Percentiles rank a stretch among this genome's conserved stretches.
phyloP scores from a whole-genome alignment of 2,113 vertebrate species.

The Turnix velox region DNA sequence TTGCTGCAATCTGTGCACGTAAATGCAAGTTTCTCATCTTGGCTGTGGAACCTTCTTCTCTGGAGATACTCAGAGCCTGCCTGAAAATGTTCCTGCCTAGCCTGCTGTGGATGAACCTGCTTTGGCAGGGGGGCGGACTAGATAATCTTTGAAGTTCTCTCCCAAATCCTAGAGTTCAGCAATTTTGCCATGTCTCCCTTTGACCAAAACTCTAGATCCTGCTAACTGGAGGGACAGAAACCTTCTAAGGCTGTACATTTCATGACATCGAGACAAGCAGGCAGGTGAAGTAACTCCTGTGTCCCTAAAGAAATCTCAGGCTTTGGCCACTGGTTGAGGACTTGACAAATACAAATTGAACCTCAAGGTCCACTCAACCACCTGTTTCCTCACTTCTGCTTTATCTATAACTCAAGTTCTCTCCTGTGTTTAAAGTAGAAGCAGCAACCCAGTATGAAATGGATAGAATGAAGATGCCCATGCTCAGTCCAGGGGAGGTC shows the following conservation, averaged over 20 bases:
- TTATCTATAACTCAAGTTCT: background rate
- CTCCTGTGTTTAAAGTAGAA: background rate
- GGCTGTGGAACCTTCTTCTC: too few species aligned
- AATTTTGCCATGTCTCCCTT: background rate
- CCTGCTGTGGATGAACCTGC: too few species aligned
- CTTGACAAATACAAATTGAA: background rate
- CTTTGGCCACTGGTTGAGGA: background rate
- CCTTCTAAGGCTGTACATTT: background rate
- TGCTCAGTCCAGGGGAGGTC: background rate
- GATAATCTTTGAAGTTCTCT: too few species aligned
- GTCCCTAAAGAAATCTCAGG: background rate
- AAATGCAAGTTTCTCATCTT: background rate
- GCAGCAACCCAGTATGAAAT: background rate
- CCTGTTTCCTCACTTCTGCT: background rate
- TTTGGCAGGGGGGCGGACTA: too few species aligned
- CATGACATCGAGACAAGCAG: background rate
- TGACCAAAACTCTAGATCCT: background rate
- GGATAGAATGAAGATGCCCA: background rate
- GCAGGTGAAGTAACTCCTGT: background rate
- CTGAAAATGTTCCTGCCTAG: too few species aligned
- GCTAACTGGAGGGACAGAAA: background rate
- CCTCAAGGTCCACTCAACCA: background rate
- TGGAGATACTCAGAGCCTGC: too few species aligned
- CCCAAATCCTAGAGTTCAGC: too few species aligned
- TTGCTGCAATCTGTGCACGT: fast-evolving